These are phyloP conservation scores for Amphimedon queenslandica DNA, from an alignment of 37 sponge, comb jelly and placozoan species.

Conservation along the genomic window DNA sequence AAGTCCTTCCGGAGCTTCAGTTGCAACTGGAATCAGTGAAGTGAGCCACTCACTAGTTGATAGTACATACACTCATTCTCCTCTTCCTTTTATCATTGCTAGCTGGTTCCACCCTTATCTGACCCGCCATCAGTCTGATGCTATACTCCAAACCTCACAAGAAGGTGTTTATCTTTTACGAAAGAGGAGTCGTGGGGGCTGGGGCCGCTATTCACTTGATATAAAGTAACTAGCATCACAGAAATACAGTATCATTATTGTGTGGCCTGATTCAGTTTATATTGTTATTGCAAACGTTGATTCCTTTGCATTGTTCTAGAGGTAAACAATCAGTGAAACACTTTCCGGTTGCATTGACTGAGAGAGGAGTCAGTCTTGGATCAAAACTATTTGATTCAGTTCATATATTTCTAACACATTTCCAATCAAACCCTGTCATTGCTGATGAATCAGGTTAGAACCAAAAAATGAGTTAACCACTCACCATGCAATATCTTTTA, in stretches of 20 bases:
- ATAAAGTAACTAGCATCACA: slow-evolving; percentile 18
- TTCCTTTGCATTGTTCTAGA: not conserved
- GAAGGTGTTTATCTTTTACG: slow-evolving; percentile 51
- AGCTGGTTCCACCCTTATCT: slow-evolving; percentile 52
- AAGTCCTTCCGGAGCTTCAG: not conserved
- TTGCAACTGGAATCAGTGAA: not conserved
- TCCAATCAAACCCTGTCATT: slow-evolving; percentile 21
- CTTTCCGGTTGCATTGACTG: slow-evolving; percentile 13
- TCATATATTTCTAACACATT: slow-evolving; percentile 11
- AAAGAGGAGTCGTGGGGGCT: not conserved
- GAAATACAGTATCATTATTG: not conserved
- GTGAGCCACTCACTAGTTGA: too few relatives aligned
- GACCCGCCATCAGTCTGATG: slow-evolving; percentile 35
- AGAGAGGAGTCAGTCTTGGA: slow-evolving; percentile 4
- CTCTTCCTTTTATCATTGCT: not conserved
- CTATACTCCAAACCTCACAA: slow-evolving; percentile 9
- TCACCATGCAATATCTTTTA: too few relatives aligned
- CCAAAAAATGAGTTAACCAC: too few relatives aligned
- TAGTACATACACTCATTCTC: not conserved
- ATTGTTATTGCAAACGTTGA: not conserved
- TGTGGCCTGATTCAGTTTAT: not conserved
- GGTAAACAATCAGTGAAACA: slow-evolving; percentile 35
- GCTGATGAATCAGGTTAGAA: slow-evolving; percentile 44
- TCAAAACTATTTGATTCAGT: slow-evolving; percentile 12
- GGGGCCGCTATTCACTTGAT: slow-evolving; percentile 25